These are phyloP conservation scores for Tricholauxania praeusta DNA, from an alignment of 2,888 invertebrate species.

Conservation along the genomic window DNA sequence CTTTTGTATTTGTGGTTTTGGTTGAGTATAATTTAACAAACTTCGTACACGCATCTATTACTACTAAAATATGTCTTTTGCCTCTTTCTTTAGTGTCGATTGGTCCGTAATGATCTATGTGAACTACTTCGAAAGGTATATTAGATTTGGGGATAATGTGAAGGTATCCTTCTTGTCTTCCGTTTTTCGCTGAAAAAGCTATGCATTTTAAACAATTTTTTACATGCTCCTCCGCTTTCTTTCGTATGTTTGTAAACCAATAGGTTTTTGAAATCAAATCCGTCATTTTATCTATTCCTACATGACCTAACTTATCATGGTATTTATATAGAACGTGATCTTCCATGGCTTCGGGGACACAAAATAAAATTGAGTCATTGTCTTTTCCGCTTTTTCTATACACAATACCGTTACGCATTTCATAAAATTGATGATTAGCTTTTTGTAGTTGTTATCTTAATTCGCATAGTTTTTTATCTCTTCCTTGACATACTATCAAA, in stretches of 20 bases:
- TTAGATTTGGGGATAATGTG: constrained; percentile 38
- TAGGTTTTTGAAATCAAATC: too few relatives aligned
- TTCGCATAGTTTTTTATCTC: constrained; percentile 12
- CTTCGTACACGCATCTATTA: constrained; percentile 41
- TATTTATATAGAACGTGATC: constrained; percentile 40
- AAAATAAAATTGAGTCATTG: constrained; percentile 30
- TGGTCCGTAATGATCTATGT: constrained; percentile 39
- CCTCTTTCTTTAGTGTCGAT: constrained; percentile 24
- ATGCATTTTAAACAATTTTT: constrained; percentile 40
- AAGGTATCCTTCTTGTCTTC: constrained; percentile 33
- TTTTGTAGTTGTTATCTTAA: constrained; percentile 17
- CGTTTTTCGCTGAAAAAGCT: constrained; percentile 32
- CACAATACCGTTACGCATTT: constrained; percentile 38
- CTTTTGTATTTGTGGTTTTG: constrained; percentile 35
- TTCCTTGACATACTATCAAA: constrained; percentile 40
- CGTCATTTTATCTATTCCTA: constrained; percentile 37
- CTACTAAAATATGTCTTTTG: constrained; percentile 36
- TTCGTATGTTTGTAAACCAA: too few relatives aligned
- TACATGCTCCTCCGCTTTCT: constrained; percentile 27
- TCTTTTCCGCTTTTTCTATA: constrained; percentile 36
- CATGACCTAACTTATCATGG: constrained; percentile 41
- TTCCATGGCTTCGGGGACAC: constrained; percentile 36
- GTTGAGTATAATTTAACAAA: constrained; percentile 40
- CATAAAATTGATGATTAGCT: too few relatives aligned
- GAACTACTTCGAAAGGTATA: constrained; percentile 33